Evolutionary conservation across 2,888 invertebrate species (phyloP), one percentile per base, ranked within the genome.

Genomic region (Torymus auratus): DNA sequence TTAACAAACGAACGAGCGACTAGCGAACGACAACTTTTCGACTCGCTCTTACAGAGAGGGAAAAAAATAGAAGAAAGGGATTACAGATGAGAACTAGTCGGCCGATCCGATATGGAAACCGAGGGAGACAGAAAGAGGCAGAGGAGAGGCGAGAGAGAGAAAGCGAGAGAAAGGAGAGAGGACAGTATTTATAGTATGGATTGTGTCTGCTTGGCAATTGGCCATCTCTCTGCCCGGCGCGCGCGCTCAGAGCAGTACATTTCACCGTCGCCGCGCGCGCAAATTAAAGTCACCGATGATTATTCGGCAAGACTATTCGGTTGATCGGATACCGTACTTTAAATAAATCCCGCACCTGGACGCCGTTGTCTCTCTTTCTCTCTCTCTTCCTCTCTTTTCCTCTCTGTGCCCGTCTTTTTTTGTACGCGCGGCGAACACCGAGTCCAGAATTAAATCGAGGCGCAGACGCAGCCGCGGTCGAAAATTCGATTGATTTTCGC

Each of bases 111-210:
- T 75, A 14, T 62, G 84, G 80, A 82, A 82, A 83, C 71, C 84
- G 77, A 72, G 84, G 78, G 82, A 82, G 80, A 80, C 83, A 68
- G 82, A 82, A 69, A 72, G 79, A 82, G 65, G 60, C 76, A 83
- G 84, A 28, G 62, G 12, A 5, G 60, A 61, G n/a, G 58, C 68
- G 20, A 73, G 50, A 55, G 62, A 64, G 55, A 81, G 65, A 53
- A 64, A 68, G n/a, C 23, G 61, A 62, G 61, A 20, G 53, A 72
- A 62, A 23, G 73, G 71, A 62, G 56, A 80, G 58, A 28, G 67
- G 56, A 65, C 23, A 85, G 89, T 90, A 90, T 90, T 90, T 89
- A 89, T 89, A 89, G 90, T 87, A 86, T 86, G 88, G 88, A 89
- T 89, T 88, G 89, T 88, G 89, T 89, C 89, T 89, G 88, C 85